These are phyloP conservation scores for Chloroceryle inda DNA, from an alignment of 2,797 vertebrate genomes.

Conservation along the genomic window DNA sequence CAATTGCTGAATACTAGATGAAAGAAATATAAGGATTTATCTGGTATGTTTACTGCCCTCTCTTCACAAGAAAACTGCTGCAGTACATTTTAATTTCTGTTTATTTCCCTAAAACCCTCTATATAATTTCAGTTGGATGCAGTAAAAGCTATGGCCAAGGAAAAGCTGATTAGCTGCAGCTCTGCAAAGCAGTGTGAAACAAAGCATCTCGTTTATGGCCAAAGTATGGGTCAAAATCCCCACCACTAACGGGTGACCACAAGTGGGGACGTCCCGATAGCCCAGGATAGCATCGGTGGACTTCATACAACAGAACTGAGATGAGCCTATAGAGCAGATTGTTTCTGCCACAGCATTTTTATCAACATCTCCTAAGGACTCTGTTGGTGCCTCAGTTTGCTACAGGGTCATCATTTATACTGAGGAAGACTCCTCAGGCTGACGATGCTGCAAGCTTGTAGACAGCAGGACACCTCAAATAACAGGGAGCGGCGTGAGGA, in stretches of 20 bases:
- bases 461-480: not conserved
- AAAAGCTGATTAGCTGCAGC: constrained; percentile 48
- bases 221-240: not conserved
- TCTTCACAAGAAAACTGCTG: constrained; percentile 46
- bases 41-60: constrained; percentile 73
- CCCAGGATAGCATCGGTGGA: not conserved
- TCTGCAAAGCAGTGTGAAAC: constrained; percentile 30
- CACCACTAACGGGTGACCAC: not conserved
- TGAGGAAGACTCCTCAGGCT: not conserved
- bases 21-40: constrained; percentile 70
- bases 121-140: constrained; percentile 68
- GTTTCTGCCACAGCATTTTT: not conserved
- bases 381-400: not conserved
- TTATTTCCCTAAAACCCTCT: constrained; percentile 75
- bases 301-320: not conserved
- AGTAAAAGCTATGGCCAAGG: constrained; percentile 59
- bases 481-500: not conserved
- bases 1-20: constrained; percentile 73
- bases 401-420: not conserved
- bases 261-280: not conserved
- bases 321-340: not conserved
- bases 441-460: not conserved
- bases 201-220: constrained; percentile 31
- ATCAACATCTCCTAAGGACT: not conserved
- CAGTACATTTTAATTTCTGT: constrained; percentile 75